These are phyloP conservation scores for Suncus etruscus DNA, from an alignment of 2,113 vertebrate species.

Conservation along the genomic window DNA sequence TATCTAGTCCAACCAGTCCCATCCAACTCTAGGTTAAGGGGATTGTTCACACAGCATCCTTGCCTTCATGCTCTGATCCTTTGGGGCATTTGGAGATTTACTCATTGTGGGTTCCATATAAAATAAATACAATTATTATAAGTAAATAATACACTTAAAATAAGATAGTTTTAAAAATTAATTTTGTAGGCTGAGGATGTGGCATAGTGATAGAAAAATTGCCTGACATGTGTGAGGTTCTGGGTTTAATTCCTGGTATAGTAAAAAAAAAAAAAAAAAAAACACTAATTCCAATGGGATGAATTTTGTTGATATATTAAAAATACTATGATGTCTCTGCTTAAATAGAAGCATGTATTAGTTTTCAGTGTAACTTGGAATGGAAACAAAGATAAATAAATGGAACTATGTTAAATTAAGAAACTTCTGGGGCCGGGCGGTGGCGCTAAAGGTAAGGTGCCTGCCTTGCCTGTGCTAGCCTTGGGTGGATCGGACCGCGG, in stretches of 20 bases:
- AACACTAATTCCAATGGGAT: background rate
- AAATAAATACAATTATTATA: conserved; percentile 1
- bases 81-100: background rate
- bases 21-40: background rate
- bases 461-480: too few species aligned
- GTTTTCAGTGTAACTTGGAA: background rate
- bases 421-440: too few species aligned
- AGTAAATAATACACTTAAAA: background rate
- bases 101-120: background rate
- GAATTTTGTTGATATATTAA: background rate
- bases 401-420: too few species aligned
- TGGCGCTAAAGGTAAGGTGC: too few species aligned
- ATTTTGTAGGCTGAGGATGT: too few species aligned
- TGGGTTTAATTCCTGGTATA: too few species aligned
- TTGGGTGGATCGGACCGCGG: too few species aligned
- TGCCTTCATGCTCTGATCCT: background rate
- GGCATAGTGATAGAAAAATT: too few species aligned
- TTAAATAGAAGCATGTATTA: background rate
- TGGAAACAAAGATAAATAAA: too few species aligned
- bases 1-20: background rate
- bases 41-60: background rate
- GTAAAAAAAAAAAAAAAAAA: too few species aligned
- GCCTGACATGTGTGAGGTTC: too few species aligned
- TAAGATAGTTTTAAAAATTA: background rate
- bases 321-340: background rate